Evolutionary conservation across 2,113 vertebrate genomes (phyloP).

Genomic region (Pantherophis guttatus): DNA sequence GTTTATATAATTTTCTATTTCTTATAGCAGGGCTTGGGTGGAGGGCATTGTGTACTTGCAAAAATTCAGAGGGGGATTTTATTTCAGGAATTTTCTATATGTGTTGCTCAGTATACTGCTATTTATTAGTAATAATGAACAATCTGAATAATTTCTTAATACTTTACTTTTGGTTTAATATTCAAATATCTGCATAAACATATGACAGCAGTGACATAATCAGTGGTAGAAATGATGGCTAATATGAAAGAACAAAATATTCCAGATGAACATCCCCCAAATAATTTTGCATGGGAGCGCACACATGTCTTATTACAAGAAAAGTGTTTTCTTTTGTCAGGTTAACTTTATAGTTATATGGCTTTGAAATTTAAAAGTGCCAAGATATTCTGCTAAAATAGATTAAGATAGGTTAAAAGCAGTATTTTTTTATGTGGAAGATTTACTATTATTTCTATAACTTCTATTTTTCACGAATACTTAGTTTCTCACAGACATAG

Average conservation of each 20-base stretch:
- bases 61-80: neutral
- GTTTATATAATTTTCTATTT: slow-evolving; percentile 41
- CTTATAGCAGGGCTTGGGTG: neutral
- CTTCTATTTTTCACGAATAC: slow-evolving; percentile 58
- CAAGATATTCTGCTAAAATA: slow-evolving; percentile 26
- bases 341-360: neutral
- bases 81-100: neutral
- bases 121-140: neutral
- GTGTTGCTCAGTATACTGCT: neutral
- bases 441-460: slow-evolving; percentile 49
- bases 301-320: slow-evolving; percentile 2
- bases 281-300: neutral
- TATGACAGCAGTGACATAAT: neutral
- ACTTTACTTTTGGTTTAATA: neutral
- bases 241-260: slow-evolving; percentile 8
- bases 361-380: slow-evolving; percentile 16
- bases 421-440: slow-evolving; percentile 40
- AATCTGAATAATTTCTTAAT: neutral
- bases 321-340: slow-evolving; percentile 11
- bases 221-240: neutral
- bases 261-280: slow-evolving; percentile 15
- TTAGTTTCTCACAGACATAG: slow-evolving; percentile 54
- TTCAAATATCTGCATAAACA: neutral
- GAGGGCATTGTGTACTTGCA: neutral
- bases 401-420: slow-evolving; percentile 2